A percentile compares a stretch with the other conserved stretches of the same genome.
These are phyloP conservation scores for Scolopax mira DNA, from an alignment of 2,113 vertebrate genomes.

Conservation along the genomic window DNA sequence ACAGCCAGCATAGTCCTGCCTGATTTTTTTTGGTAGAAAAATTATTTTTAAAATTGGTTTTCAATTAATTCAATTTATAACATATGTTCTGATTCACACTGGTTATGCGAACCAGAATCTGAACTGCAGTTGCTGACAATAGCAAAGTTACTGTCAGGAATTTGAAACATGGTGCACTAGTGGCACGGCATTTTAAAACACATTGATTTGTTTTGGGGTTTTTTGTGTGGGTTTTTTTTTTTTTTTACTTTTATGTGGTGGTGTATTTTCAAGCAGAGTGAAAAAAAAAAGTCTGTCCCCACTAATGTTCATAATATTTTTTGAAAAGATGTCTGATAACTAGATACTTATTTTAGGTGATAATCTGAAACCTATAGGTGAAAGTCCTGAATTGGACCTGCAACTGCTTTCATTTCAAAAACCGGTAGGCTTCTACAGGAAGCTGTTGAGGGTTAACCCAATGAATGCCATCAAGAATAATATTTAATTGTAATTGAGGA, in stretches of 20 bases:
- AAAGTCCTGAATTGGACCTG: neutral
- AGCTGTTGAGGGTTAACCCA: neutral
- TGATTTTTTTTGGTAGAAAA: neutral
- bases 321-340: neutral
- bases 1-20: neutral
- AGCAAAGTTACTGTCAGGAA: neutral
- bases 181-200: neutral
- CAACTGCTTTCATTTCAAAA: neutral
- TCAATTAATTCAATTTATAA: neutral
- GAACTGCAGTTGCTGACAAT: neutral
- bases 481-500: neutral
- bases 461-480: neutral
- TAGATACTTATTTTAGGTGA: neutral
- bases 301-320: neutral
- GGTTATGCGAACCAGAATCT: neutral
- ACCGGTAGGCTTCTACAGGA: neutral
- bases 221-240: too few species aligned
- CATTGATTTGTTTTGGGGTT: neutral
- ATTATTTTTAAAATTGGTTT: neutral
- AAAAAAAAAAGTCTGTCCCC: fast-evolving
- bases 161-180: neutral
- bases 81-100: neutral
- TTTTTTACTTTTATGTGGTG: neutral
- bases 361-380: neutral
- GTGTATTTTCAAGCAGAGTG: neutral